A percentile compares a stretch with the other conserved stretches of the same genome.
These are phyloP conservation scores for Tenebrosternarchus preto DNA, from an alignment of 2,113 vertebrate species.

Conservation along the genomic window DNA sequence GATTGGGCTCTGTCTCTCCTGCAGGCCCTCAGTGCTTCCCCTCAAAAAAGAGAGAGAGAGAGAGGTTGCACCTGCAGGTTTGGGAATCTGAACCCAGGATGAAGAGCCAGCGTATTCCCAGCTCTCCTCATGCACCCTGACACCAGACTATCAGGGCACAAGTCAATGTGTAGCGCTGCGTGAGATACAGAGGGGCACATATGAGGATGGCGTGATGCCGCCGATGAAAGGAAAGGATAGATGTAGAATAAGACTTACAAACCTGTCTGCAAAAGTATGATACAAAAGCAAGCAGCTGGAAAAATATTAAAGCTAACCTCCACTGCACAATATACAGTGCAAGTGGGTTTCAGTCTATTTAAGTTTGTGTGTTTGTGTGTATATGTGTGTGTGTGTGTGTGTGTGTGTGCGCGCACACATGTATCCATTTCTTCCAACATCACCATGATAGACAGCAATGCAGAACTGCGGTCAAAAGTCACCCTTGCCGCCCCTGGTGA, in stretches of 20 bases:
- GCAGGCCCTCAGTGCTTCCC: constrained; percentile 18
- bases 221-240: constrained; percentile 5
- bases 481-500: constrained; percentile 27
- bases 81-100: constrained; percentile 9
- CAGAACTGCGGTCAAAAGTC: constrained; percentile 33
- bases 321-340: neutral
- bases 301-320: neutral
- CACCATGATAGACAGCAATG: constrained; percentile 28
- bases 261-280: too few relatives aligned
- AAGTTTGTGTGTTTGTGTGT: neutral
- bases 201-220: constrained; percentile 14
- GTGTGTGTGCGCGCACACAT: neutral
- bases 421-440: constrained; percentile 12
- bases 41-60: constrained; percentile 35
- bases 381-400: neutral
- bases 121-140: constrained; percentile 18
- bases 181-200: constrained; percentile 4
- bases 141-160: constrained; percentile 22
- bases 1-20: constrained; percentile 44
- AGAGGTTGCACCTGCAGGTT: neutral
- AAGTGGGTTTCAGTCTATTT: neutral
- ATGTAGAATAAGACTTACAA: neutral
- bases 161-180: neutral
- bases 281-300: neutral
- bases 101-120: constrained; percentile 32